Evolutionary conservation across 2,888 invertebrate genomes (phyloP), one percentile per base, ranked within the genome.

Genomic region (Dastarcus helophoroides): DNA sequence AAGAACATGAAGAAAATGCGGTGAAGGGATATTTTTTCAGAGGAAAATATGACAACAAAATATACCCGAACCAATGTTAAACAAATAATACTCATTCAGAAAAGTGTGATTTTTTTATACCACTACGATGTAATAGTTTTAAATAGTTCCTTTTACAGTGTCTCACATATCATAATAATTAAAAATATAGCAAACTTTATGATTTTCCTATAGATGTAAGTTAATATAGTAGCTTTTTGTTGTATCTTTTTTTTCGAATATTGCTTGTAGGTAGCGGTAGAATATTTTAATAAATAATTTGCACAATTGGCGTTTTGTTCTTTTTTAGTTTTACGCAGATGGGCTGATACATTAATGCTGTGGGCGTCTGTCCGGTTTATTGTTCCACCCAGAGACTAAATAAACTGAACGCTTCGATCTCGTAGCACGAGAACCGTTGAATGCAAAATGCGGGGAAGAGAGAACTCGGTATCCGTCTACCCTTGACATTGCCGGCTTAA

Each of bases 61-160:
- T 36, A 44, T 39, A 39, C 43, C 44, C 46, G 38, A 38, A 39
- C 41, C 47, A 40, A 49, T 44, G 45, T n/a, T n/a, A 35, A 42
- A 53, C 40, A 37, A 33, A 42, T 49, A 54, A 56, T 56, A 57
- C 55, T 56, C 56, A 57, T 46, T 47, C 23, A 42, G 44, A 43
- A 48, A 47, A 43, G 50, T 57, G 56, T 56, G 56, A 57, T 56
- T 43, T 46, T 29, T 39, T n/a, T n/a, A n/a, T 39, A 39, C 36
- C 46, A 44, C 39, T n/a, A n/a, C n/a, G n/a, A n/a, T n/a, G n/a
- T 41, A 41, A 39, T 39, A 40, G 43, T 42, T 39, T 39, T 37
- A 38, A 37, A 44, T 46, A 41, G 40, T 40, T 42, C 40, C 42
- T 40, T 40, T 36, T n/a, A 33, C 21, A 10, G 35, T 29, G 31